Percentiles rank a stretch among this genome's conserved stretches.
phyloP scores from a whole-genome alignment of 1,140 invertebrate species.

The Scaptomyza hsui region DNA sequence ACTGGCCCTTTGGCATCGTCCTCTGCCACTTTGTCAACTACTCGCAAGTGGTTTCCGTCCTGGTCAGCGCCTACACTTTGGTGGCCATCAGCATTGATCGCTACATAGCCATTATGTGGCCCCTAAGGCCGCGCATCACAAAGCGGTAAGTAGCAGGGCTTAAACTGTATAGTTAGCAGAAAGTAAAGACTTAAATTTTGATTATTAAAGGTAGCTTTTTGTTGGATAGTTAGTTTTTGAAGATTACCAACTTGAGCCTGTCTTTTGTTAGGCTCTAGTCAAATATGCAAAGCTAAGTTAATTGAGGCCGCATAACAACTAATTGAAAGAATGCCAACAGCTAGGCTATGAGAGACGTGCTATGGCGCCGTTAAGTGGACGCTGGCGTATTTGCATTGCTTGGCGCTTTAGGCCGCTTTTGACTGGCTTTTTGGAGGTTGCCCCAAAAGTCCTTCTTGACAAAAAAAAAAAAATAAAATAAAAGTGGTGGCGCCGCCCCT shows the following conservation, averaged over 20 bases:
- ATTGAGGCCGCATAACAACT: slow-evolving; percentile 42
- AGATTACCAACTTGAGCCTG: not conserved
- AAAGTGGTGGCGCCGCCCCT: slow-evolving; percentile 7
- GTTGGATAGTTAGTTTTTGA: not conserved
- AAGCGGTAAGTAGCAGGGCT: slow-evolving; percentile 86
- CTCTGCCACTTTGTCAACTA: slow-evolving; percentile 92
- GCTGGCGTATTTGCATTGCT: slow-evolving; percentile 61
- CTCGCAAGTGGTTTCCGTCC: slow-evolving; percentile 91
- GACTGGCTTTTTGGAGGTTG: slow-evolving; percentile 2
- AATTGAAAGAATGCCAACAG: slow-evolving; percentile 28
- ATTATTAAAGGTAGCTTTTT: not conserved
- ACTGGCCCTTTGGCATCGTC: slow-evolving; percentile 92
- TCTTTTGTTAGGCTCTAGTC: not conserved
- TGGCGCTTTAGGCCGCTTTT: slow-evolving; percentile 37
- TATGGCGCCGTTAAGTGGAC: slow-evolving; percentile 56
- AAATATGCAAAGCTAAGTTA: slow-evolving; percentile 28
- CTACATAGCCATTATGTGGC: slow-evolving; percentile 95
- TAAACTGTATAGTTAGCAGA: too few species aligned
- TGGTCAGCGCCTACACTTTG: slow-evolving; percentile 93
- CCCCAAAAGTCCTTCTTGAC: slow-evolving; percentile 25
- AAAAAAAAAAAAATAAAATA: slow-evolving; percentile 9
- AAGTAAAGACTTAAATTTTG: too few species aligned
- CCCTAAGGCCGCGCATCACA: slow-evolving; percentile 91
- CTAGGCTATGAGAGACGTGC: slow-evolving; percentile 19
- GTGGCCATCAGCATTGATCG: slow-evolving; percentile 94